phyloP scores from a whole-genome alignment of 2,888 invertebrate genomes.

The Cantharis flavilabris region DNA sequence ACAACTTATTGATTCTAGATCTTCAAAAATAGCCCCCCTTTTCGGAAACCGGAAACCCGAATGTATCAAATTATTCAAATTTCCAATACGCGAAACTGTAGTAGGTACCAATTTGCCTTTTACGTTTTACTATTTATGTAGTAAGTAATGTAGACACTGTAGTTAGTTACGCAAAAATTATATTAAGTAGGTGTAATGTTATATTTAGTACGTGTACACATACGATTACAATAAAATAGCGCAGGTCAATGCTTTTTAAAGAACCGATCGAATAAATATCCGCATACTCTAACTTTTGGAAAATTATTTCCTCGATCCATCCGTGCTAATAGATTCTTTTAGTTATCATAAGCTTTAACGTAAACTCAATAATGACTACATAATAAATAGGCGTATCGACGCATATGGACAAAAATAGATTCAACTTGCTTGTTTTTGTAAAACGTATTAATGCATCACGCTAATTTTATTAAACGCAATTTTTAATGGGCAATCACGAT shows the following conservation, averaged over 20 bases:
- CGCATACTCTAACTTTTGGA: neutral
- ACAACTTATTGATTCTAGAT: neutral
- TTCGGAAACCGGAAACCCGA: neutral
- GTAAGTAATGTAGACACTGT: slow-evolving; percentile 1
- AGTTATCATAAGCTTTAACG: neutral
- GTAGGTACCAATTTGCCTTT: neutral
- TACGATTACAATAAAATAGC: slow-evolving; percentile 12
- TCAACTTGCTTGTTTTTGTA: neutral
- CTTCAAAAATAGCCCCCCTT: neutral
- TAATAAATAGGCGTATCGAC: neutral
- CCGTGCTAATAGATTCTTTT: neutral
- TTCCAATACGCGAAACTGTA: neutral
- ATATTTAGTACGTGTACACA: slow-evolving; percentile 12
- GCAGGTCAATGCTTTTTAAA: slow-evolving; percentile 17
- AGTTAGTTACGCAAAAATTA: slow-evolving; percentile 19
- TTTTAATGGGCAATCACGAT: neutral
- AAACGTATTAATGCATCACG: neutral
- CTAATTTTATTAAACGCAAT: neutral
- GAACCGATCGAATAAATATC: neutral
- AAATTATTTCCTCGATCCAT: neutral
- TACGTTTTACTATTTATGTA: slow-evolving; percentile 12
- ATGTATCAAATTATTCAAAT: neutral
- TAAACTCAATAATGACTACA: neutral
- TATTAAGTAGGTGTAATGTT: slow-evolving; percentile 9
- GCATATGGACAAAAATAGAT: neutral